Conservation (phyloP, 1,140 invertebrate genomes). For the Tribolium madens region DNA sequence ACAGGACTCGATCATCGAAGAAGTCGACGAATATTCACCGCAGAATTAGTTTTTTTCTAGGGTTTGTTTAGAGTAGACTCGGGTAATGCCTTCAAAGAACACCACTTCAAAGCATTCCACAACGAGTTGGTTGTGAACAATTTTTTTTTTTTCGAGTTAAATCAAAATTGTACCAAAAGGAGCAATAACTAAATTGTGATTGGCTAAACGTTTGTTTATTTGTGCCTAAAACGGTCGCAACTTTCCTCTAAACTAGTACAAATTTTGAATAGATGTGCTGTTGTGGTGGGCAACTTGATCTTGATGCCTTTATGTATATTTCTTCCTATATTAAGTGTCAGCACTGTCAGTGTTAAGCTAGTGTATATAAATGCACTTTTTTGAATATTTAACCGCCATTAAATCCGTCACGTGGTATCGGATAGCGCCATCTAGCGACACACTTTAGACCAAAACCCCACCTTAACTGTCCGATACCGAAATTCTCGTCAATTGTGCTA, state of each 20-base stretch:
- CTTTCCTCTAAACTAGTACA: constrained; percentile 30
- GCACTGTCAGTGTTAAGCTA: constrained; percentile 1
- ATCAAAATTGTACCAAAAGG: constrained; percentile 13
- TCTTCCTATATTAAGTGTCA: no score
- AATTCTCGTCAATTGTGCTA: constrained; percentile 2
- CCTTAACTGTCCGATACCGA: background rate
- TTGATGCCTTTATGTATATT: constrained; percentile 7
- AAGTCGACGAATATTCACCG: constrained; percentile 71
- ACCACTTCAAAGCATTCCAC: constrained; percentile 34
- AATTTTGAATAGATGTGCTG: constrained; percentile 21
- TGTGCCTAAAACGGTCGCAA: constrained; percentile 3
- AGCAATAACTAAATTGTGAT: constrained; percentile 24
- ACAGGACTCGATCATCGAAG: constrained; percentile 72
- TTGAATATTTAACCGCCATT: background rate
- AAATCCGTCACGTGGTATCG: background rate
- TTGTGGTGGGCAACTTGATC: constrained; percentile 33
- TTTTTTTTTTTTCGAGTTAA: background rate
- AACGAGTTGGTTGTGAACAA: constrained; percentile 20
- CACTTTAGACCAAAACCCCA: background rate
- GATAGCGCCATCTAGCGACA: background rate
- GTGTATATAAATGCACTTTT: constrained; percentile 12
- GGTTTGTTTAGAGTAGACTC: background rate
- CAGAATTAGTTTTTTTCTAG: constrained; percentile 62
- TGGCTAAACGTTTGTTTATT: background rate
- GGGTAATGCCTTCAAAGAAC: constrained; percentile 32